Base-by-base conservation (phyloP, 2,888 invertebrate genomes). In the Chalcosyrphus nemorum region DNA sequence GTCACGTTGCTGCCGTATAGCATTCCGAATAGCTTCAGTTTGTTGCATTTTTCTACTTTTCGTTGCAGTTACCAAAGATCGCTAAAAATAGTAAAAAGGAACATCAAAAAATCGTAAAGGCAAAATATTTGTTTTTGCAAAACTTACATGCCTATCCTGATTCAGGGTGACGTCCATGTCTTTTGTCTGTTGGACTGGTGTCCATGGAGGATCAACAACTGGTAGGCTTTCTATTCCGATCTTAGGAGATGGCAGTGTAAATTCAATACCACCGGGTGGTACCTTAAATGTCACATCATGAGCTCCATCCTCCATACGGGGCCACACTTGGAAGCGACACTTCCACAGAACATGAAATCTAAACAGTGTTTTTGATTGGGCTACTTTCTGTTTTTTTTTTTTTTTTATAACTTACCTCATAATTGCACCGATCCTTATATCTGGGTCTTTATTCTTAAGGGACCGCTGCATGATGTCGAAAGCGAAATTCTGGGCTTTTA, bases 31-130 rank as follows among this genome's bases (percentile, higher is more conserved):
- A 78, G 99, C 95, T 92, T 99, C 99, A 17, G 99, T 99, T 92
- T 99, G 99, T 91, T 99, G 99, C 91, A 99, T 99, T 90, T 99
- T 97, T 17, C 99, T 94, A 0, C 99, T 99, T 91, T 99, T 98
- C 0, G 99, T 99, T 7, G 99, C 99, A 24, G 99, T 99, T 54
- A 99, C 99, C 88, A 99, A 92, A 4, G 98, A 97, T 86, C 97
- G 94, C 97, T 97, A 91, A 54, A 77, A 35, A 24, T 2, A 2
- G n/a, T n/a, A 15, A 24, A 50, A 2, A 54, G 47, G 1, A 32
- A n/a, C n/a, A n/a, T n/a, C n/a, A n/a, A n/a, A n/a, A n/a, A n/a
- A n/a, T n/a, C n/a, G 4, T 9, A 45, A 17, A 1, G 0, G 13
- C 7, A 47, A 35, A 21, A 29, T 7, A 7, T 54, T n/a, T n/a